Evolutionary conservation across 1,140 invertebrate species (phyloP).

Genomic region (Drosophila grimshawi): DNA sequence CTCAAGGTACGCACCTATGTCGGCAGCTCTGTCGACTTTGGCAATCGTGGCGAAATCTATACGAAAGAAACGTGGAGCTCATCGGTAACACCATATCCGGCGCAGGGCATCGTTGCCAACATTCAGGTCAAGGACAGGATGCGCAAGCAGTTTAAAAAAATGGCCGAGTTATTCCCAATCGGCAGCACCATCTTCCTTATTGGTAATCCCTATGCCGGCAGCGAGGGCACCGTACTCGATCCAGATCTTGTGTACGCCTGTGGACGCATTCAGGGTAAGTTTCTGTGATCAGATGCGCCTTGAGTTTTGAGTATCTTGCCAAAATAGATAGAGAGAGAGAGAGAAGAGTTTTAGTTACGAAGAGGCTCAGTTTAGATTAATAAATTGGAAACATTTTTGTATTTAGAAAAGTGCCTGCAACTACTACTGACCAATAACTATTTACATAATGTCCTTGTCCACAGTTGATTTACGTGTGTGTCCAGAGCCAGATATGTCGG

Average conservation of each 20-base stretch:
- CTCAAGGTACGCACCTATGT: conserved; percentile 90
- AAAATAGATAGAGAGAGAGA: not conserved
- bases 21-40: conserved; percentile 88
- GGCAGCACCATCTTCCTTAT: conserved; percentile 91
- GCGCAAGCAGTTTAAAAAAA: conserved; percentile 74
- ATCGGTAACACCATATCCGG: conserved; percentile 86
- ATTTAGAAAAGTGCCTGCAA: too few relatives aligned
- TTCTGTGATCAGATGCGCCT: not conserved
- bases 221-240: conserved; percentile 88
- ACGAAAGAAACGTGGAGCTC: conserved; percentile 60
- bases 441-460: not conserved
- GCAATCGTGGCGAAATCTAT: conserved; percentile 81
- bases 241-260: conserved; percentile 64
- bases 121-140: conserved; percentile 47
- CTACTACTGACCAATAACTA: too few relatives aligned
- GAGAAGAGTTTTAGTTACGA: too few relatives aligned
- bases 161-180: conserved; percentile 90
- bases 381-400: too few relatives aligned
- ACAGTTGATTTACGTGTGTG: conserved; percentile 78
- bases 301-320: not conserved
- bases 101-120: conserved; percentile 75
- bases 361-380: too few relatives aligned
- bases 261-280: conserved; percentile 73
- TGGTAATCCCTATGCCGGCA: conserved; percentile 92
- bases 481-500: conserved; percentile 84